Evolutionary conservation across 2,888 invertebrate genomes (phyloP), one percentile per base, ranked within the genome.

Genomic region (Aporophyla nigra): DNA sequence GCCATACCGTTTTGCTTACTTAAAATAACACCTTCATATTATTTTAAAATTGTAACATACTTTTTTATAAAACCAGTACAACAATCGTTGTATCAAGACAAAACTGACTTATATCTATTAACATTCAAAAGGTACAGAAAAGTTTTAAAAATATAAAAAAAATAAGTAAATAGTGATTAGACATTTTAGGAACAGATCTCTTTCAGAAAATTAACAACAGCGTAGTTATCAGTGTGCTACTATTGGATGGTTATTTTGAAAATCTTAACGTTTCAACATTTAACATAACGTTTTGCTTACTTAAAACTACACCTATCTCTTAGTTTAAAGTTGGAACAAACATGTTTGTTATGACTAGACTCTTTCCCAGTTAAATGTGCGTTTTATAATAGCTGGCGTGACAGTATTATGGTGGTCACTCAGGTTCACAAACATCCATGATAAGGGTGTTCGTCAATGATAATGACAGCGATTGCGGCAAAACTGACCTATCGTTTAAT

Each of bases 101-200:
- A 43, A 43, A 43, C 43, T 6, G 40, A 5, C 40, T 0, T 40
- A 40, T 43, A 9, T 43, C 9, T 43, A 76, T 79, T 67, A 82
- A 75, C 62, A 21, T 62, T 75, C 43, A 78, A 56, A 82, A 51
- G 51, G 19, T 80, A 79, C 4, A 82, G 53, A 75, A 75, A 82
- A 33, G 12, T 63, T 63, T 40, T 4, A 53, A 81, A 81, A 74
- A 74, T 21, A 56, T 66, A 67, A 54, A 62, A n/a, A 74, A 81
- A 75, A 75, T 81, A 78, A 67, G 33, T 33, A 53, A 82, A 33
- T 53, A 40, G 33, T 56, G 24, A 81, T n/a, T 75, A 63, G 66
- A 58, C 14, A 58, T 53, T 56, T 72, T 14, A 40, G 19, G 9
- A 43, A 56, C 43, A 63, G 49, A 58, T 16, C 16, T 43, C 6